phyloP scores from a whole-genome alignment of 2,888 invertebrate genomes.

The Teleogryllus oceanicus region DNA sequence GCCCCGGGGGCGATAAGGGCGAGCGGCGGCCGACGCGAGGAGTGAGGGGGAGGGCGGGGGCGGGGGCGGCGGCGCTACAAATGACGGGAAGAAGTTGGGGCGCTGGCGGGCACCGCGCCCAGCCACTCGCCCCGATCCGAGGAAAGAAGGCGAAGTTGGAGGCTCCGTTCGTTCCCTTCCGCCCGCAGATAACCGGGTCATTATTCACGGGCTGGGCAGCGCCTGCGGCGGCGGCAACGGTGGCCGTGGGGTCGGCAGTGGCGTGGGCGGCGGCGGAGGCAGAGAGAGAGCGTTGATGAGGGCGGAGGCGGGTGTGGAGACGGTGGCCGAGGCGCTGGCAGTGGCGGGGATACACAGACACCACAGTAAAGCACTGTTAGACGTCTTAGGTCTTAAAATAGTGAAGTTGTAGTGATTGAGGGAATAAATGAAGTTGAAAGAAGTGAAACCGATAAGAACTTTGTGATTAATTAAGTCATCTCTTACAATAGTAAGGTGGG shows the following conservation, averaged over 20 bases:
- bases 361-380: no score
- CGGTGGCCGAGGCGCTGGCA: background rate
- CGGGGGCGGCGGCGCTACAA: background rate
- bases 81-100: no score
- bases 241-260: background rate
- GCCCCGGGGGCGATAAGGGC: background rate
- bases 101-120: no score
- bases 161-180: background rate
- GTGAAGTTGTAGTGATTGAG: no score
- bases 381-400: no score
- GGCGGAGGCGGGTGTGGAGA: background rate
- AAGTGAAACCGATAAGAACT: no score
- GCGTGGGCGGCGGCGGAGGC: background rate
- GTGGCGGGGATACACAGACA: no score
- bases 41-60: background rate
- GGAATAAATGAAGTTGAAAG: no score
- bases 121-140: background rate
- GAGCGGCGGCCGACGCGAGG: background rate
- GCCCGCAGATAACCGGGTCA: background rate
- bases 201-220: constrained; percentile 1
- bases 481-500: no score
- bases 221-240: background rate
- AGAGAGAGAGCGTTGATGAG: background rate
- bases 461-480: no score
- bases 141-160: background rate